phyloP scores from a whole-genome alignment of 2,113 vertebrate genomes.

The Sterna hirundo region DNA sequence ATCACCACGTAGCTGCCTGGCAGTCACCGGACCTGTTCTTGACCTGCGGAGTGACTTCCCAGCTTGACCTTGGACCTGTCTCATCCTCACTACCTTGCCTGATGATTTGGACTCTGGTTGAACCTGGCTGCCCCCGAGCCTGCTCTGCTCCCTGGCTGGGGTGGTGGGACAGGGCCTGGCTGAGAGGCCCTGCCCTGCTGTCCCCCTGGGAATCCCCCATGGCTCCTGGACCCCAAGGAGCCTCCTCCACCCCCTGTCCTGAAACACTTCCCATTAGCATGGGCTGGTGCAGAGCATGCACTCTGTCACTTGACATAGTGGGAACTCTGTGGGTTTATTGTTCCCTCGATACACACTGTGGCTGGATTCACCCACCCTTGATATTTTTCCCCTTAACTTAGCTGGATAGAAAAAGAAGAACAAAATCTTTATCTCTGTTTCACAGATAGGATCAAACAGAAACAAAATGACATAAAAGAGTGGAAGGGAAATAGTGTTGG shows the following conservation, averaged over 20 bases:
- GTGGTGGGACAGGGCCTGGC: background rate
- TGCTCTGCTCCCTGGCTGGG: background rate
- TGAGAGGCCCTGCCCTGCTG: background rate
- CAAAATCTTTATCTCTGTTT: background rate
- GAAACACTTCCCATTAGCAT: background rate
- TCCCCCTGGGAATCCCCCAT: background rate
- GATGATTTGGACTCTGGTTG: background rate
- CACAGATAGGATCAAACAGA: background rate
- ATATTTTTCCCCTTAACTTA: background rate
- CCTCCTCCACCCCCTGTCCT: background rate
- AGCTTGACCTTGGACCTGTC: background rate
- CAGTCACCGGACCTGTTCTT: background rate
- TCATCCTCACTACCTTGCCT: background rate
- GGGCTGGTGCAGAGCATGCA: background rate
- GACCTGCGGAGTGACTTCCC: background rate
- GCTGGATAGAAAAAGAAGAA: background rate
- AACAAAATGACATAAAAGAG: background rate
- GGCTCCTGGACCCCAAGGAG: background rate
- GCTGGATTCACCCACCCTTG: background rate
- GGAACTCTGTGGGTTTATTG: background rate
- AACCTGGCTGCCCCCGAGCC: background rate
- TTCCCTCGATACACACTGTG: background rate
- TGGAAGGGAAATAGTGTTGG: background rate
- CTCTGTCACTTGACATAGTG: background rate
- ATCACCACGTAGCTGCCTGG: background rate